phyloP scores from a whole-genome alignment of 2,797 vertebrate species.

The Synaphobranchus kaupii region DNA sequence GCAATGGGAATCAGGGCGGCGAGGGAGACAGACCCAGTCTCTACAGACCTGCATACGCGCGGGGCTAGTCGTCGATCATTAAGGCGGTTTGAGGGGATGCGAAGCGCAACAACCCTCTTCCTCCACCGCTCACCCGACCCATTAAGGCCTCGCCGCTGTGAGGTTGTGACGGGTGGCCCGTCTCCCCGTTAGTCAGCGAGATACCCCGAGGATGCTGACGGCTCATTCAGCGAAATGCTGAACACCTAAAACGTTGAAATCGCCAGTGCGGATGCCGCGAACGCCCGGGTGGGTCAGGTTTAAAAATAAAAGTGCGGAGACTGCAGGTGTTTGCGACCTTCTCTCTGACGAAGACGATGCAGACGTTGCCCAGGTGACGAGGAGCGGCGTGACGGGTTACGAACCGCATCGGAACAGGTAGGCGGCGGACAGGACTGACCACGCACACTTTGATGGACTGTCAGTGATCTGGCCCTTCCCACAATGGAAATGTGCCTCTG shows the following conservation, averaged over 20 bases:
- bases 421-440: background rate
- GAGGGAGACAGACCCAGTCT: too few relatives aligned
- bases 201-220: constrained; percentile 37
- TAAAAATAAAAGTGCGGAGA: constrained; percentile 48
- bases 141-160: background rate
- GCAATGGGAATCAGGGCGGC: too few relatives aligned
- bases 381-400: background rate
- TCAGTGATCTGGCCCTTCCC: background rate
- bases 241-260: constrained; percentile 27
- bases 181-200: constrained; percentile 14
- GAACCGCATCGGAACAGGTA: background rate
- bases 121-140: constrained; percentile 5
- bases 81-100: background rate
- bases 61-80: background rate
- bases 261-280: constrained; percentile 16
- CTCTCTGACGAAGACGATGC: background rate
- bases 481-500: background rate
- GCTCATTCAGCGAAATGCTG: constrained; percentile 31
- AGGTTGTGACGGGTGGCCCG: background rate
- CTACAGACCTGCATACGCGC: too few relatives aligned
- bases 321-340: constrained; percentile 39
- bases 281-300: constrained; percentile 26
- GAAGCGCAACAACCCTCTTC: background rate
- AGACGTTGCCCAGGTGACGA: background rate
- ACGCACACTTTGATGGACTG: background rate